These are phyloP conservation scores for Etheostoma cragini DNA, from an alignment of 2,113 vertebrate genomes.

Conservation along the genomic window DNA sequence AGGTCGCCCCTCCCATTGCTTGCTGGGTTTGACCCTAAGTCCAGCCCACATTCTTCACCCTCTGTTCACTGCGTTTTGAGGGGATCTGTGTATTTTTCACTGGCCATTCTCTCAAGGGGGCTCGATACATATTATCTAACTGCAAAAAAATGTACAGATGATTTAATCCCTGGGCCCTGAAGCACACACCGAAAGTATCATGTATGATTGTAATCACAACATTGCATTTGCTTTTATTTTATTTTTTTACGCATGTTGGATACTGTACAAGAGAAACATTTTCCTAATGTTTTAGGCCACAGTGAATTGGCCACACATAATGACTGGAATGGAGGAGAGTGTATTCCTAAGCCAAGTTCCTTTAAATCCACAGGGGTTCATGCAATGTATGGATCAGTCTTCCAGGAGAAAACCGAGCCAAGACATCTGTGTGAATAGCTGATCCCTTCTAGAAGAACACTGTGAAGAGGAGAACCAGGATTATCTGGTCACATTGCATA, in stretches of 20 bases:
- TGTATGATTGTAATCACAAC: conserved; percentile 51
- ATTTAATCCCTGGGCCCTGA: conserved; percentile 48
- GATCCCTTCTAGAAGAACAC: conserved; percentile 67
- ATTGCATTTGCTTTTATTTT: conserved; percentile 64
- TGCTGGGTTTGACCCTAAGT: conserved; percentile 61
- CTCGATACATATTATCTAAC: conserved; percentile 58
- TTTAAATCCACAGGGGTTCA: conserved; percentile 77
- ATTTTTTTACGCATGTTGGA: conserved; percentile 72
- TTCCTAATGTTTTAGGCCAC: conserved; percentile 72
- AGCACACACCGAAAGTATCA: conserved; percentile 39
- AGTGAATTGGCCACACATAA: conserved; percentile 69
- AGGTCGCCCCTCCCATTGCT: conserved; percentile 62
- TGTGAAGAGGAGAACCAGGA: conserved; percentile 67
- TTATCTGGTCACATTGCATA: conserved; percentile 68
- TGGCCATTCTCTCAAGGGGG: conserved; percentile 7
- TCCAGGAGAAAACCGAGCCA: conserved; percentile 78
- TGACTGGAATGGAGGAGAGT: conserved; percentile 76
- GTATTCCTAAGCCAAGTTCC: conserved; percentile 76
- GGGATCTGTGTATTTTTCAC: conserved; percentile 60
- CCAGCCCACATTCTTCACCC: conserved; percentile 73
- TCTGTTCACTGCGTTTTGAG: conserved; percentile 49
- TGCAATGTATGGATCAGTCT: conserved; percentile 75
- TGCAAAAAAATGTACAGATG: conserved; percentile 49
- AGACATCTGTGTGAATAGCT: conserved; percentile 83
- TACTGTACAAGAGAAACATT: conserved; percentile 64